Conservation (phyloP, 2,113 vertebrate species). For the Hippolais icterina region DNA sequence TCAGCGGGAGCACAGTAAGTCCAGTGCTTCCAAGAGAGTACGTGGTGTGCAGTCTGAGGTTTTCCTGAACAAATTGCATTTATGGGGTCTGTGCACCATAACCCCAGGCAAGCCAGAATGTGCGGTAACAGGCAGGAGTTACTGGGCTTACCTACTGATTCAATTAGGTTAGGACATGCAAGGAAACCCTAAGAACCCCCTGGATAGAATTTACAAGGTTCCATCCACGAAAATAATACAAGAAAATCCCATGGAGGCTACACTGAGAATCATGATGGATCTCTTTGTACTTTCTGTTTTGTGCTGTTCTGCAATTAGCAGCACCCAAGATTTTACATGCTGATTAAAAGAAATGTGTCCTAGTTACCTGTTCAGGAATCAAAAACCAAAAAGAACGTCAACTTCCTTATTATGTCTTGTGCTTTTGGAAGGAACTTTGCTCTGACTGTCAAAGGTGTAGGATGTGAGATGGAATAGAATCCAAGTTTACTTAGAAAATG, state of each 20-base stretch:
- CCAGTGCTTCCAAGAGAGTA: not conserved
- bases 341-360: not conserved
- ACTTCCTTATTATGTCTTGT: not conserved
- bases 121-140: not conserved
- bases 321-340: not conserved
- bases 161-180: not conserved
- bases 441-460: not conserved
- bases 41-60: not conserved
- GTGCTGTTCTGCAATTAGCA: not conserved
- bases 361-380: not conserved
- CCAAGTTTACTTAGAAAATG: not conserved
- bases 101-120: not conserved
- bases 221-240: not conserved
- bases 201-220: not conserved
- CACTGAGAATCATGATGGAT: not conserved
- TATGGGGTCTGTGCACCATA: not conserved
- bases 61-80: not conserved
- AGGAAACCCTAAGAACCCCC: not conserved
- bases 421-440: not conserved
- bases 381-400: not conserved
- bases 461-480: not conserved
- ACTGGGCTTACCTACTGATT: not conserved
- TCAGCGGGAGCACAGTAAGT: not conserved
- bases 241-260: not conserved
- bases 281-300: not conserved